Evolutionary conservation across 2,797 vertebrate genomes (phyloP).

Genomic region (Mormyrops attenuatus): DNA sequence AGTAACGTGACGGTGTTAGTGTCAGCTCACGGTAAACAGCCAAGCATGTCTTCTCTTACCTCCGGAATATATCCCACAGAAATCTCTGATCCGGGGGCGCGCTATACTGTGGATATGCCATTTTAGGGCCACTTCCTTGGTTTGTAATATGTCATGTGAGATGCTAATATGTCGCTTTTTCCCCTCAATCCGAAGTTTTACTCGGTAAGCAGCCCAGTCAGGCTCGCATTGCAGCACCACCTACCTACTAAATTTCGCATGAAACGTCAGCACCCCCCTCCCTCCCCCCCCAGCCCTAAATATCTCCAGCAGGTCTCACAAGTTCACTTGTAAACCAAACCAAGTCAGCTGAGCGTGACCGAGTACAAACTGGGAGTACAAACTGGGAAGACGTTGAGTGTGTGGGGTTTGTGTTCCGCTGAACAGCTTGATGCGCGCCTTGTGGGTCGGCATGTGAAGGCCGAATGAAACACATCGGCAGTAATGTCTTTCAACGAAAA

Average conservation of each 20-base stretch:
- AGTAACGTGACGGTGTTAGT: background rate
- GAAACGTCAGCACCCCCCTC: background rate
- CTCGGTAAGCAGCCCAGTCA: background rate
- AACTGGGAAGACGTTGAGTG: background rate
- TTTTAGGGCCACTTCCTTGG: conserved; percentile 41
- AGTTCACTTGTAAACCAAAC: background rate
- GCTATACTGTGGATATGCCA: conserved; percentile 61
- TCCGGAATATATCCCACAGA: conserved; percentile 75
- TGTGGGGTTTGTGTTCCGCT: background rate
- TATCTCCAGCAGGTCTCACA: background rate
- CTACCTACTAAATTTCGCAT: conserved; percentile 10
- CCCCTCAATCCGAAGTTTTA: background rate
- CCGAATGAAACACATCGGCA: background rate
- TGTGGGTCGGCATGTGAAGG: background rate
- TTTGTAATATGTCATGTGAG: background rate
- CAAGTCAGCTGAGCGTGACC: background rate
- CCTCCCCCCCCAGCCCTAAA: background rate
- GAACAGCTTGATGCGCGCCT: background rate
- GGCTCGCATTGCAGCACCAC: background rate
- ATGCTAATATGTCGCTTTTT: background rate
- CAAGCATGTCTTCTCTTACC: conserved; percentile 50
- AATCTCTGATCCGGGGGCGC: conserved; percentile 65
- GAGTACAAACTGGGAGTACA: background rate
- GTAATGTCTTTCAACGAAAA: background rate
- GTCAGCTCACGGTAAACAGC: background rate